Evolutionary conservation across 2,888 invertebrate species (phyloP).

Genomic region (Eilema caniola): DNA sequence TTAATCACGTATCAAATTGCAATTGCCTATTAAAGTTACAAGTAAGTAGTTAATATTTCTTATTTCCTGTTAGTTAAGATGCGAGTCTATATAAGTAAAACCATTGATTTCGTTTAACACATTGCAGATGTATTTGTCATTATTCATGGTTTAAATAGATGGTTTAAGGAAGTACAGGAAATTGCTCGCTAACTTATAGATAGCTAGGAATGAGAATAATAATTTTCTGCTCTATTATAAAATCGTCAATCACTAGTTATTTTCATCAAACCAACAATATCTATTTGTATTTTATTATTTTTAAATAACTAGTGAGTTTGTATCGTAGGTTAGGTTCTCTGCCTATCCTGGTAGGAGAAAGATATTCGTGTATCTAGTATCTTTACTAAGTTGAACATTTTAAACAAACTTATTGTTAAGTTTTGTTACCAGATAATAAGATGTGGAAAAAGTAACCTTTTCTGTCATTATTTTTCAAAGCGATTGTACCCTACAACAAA

Average conservation of each 20-base stretch:
- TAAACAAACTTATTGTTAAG: too few species aligned
- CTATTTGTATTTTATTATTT: too few species aligned
- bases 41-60: constrained; percentile 5
- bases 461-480: background rate
- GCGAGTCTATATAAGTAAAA: background rate
- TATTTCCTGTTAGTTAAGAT: constrained; percentile 16
- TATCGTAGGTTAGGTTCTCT: background rate
- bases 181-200: background rate
- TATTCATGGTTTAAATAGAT: background rate
- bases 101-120: background rate
- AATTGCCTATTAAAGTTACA: constrained; percentile 19
- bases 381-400: background rate
- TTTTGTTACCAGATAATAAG: background rate
- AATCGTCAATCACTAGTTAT: too few species aligned
- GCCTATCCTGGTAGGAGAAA: too few species aligned
- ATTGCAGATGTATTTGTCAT: constrained; percentile 3
- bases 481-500: background rate
- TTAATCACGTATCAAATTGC: constrained; percentile 11
- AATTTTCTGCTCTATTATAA: background rate
- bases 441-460: background rate
- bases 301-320: too few species aligned
- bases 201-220: background rate
- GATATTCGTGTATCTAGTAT: too few species aligned
- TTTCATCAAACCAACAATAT: too few species aligned
- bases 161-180: background rate